Conservation (phyloP, 2,113 vertebrate genomes). For the Saimiri boliviensis region DNA sequence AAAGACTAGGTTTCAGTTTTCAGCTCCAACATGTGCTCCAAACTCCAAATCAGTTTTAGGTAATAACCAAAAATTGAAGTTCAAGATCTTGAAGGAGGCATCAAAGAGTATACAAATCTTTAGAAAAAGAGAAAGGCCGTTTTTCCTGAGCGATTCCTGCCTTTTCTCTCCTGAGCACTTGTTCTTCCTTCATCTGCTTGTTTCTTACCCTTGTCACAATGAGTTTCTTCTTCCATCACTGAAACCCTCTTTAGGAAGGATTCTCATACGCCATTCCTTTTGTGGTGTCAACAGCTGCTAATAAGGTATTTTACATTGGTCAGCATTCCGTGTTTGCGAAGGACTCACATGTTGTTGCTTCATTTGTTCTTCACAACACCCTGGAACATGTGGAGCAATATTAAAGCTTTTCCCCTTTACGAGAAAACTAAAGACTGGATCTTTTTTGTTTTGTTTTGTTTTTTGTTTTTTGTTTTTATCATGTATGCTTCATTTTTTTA, state of each 20-base stretch:
- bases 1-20: background rate
- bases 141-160: background rate
- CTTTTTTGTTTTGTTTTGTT: no score
- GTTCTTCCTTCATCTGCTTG: background rate
- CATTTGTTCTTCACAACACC: background rate
- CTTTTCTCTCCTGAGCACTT: background rate
- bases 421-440: background rate
- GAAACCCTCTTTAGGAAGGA: background rate
- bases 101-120: background rate
- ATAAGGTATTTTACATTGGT: no score
- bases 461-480: no score
- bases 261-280: background rate
- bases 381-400: rapidly evolving
- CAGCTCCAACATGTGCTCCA: background rate
- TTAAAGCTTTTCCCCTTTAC: background rate
- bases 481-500: no score
- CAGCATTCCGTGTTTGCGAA: background rate
- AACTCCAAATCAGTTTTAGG: background rate
- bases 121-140: background rate
- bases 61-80: background rate
- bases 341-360: rapidly evolving
- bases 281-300: background rate
- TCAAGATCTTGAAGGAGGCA: background rate
- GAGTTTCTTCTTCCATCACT: background rate
- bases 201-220: background rate